Evolutionary conservation across 1,140 invertebrate genomes (phyloP).

Genomic region (Pygmarrhopalites habei): DNA sequence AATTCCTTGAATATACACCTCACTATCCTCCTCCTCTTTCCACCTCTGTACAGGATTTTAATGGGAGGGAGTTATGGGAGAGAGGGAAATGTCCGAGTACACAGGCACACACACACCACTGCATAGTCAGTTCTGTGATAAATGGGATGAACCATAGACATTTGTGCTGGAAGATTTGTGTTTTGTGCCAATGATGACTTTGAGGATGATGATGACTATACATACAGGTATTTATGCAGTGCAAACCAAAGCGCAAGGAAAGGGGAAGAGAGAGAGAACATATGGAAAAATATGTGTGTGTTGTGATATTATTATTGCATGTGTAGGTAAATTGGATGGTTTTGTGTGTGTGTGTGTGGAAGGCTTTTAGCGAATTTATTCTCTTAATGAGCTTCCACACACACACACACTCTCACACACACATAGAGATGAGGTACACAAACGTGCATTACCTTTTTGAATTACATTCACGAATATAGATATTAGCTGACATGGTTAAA

Average conservation of each 20-base stretch:
- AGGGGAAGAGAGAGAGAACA: background rate
- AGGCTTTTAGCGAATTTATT: too few species aligned
- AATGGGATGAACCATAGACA: background rate
- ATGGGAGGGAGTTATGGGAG: too few species aligned
- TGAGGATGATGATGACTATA: conserved; percentile 2
- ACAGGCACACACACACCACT: too few species aligned
- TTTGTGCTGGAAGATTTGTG: background rate
- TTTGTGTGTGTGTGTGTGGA: conserved; percentile 13
- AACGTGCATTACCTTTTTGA: too few species aligned
- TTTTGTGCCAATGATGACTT: background rate
- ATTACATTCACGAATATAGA: too few species aligned
- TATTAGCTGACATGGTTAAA: conserved; percentile 21
- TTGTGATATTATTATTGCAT: conserved; percentile 28
- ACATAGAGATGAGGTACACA: background rate
- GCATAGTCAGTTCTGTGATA: too few species aligned
- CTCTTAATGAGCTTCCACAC: too few species aligned
- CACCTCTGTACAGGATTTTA: too few species aligned
- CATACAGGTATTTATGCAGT: background rate
- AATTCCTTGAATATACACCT: too few species aligned
- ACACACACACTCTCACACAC: conserved; percentile 8
- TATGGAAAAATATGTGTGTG: too few species aligned
- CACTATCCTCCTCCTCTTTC: too few species aligned
- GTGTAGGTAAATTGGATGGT: conserved; percentile 17
- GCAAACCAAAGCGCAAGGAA: background rate
- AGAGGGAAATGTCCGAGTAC: too few species aligned